A percentile compares a stretch with the other conserved stretches of the same genome.
Conservation (phyloP, 2,797 vertebrate genomes). For the Etheostoma nigrum region DNA sequence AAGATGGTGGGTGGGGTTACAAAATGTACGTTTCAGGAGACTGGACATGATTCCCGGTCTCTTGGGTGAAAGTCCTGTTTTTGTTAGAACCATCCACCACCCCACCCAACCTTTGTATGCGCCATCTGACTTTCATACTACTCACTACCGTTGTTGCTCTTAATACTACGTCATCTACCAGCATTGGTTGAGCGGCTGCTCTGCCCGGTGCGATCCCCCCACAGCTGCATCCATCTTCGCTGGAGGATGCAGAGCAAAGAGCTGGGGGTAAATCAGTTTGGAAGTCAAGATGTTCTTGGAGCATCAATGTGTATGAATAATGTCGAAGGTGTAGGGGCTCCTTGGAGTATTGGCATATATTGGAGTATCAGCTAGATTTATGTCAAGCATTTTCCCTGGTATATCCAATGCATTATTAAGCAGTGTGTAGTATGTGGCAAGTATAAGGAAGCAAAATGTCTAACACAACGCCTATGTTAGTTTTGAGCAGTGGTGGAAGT, state of each 20-base stretch:
- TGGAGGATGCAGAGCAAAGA: constrained; percentile 37
- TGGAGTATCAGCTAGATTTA: constrained; percentile 35
- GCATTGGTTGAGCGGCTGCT: too few species aligned
- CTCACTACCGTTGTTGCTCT: too few species aligned
- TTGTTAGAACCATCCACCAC: too few species aligned
- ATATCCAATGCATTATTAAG: constrained; percentile 70
- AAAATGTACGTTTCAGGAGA: too few species aligned
- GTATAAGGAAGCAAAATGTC: constrained; percentile 52
- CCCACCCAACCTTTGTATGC: too few species aligned
- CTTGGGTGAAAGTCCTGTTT: too few species aligned
- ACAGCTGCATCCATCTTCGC: constrained; percentile 27
- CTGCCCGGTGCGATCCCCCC: neutral
- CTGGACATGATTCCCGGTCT: too few species aligned
- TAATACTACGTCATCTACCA: too few species aligned
- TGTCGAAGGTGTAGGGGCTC: constrained; percentile 45
- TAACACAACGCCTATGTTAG: constrained; percentile 45
- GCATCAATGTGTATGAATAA: constrained; percentile 55
- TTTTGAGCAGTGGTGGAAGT: constrained; percentile 6
- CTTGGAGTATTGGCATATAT: constrained; percentile 34
- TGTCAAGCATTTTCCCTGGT: constrained; percentile 77
- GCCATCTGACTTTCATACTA: too few species aligned
- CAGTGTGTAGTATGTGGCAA: constrained; percentile 42
- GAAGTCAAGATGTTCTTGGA: constrained; percentile 47
- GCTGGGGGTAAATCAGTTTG: constrained; percentile 48
- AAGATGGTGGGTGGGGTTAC: too few species aligned